Conservation (phyloP, 2,888 invertebrate species). For the Drosophila longiperda region DNA sequence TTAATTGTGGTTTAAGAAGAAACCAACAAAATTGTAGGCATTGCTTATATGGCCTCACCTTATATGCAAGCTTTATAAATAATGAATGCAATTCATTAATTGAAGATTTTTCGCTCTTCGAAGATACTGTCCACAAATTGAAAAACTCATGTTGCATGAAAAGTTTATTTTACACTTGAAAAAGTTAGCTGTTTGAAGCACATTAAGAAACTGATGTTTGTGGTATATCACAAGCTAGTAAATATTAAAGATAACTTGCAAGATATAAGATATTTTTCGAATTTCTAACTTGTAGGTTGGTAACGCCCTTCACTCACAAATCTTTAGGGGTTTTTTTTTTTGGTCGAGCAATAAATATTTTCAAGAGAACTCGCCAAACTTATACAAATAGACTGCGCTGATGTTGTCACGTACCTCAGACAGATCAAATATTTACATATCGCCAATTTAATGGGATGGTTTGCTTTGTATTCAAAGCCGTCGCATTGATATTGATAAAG, state of each 20-base stretch:
- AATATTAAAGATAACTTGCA: neutral
- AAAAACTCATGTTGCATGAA: neutral
- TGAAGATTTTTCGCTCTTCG: neutral
- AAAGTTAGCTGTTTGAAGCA: neutral
- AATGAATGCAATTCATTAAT: neutral
- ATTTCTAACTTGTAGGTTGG: neutral
- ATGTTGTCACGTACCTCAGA: slow-evolving; percentile 42
- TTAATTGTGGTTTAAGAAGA: neutral
- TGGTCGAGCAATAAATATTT: slow-evolving; percentile 13
- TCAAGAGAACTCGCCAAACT: slow-evolving; percentile 44
- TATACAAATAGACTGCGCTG: slow-evolving; percentile 26
- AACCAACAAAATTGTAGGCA: neutral
- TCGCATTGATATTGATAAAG: slow-evolving; percentile 4
- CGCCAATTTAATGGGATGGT: slow-evolving; percentile 40
- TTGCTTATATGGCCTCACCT: neutral
- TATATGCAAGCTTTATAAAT: neutral
- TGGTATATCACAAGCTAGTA: neutral
- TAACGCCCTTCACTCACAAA: slow-evolving; percentile 17
- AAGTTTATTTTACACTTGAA: slow-evolving; percentile 6
- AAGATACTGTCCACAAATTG: neutral
- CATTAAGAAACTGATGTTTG: neutral
- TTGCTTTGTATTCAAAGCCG: slow-evolving; percentile 28
- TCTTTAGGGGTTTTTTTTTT: slow-evolving; percentile 14
- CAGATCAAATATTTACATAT: slow-evolving; percentile 62
- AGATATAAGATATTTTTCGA: slow-evolving; percentile 1